A percentile compares a stretch with the other conserved stretches of the same genome.
Evolutionary conservation across 1,140 invertebrate genomes (phyloP).

Genomic region (Bicyclus anynana): DNA sequence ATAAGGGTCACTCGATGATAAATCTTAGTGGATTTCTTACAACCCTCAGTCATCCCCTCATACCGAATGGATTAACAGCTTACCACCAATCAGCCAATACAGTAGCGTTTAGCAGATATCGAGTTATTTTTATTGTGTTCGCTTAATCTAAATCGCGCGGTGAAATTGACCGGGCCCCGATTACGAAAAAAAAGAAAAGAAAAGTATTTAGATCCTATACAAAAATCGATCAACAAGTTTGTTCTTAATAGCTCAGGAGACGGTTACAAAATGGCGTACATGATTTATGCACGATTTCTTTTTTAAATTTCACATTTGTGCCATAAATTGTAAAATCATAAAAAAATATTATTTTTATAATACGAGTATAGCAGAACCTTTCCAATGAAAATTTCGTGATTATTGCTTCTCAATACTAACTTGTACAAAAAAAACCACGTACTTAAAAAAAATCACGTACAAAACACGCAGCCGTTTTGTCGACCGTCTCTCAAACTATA

Average conservation of each 20-base stretch:
- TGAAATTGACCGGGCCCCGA: conserved; percentile 51
- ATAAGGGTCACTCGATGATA: no score
- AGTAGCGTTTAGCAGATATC: conserved; percentile 37
- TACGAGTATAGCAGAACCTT: no score
- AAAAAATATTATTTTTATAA: no score
- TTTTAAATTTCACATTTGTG: no score
- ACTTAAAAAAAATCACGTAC: no score
- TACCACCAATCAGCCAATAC: conserved; percentile 44
- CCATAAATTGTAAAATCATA: no score
- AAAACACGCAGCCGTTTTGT: background rate
- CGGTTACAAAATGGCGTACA: background rate
- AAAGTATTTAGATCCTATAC: conserved; percentile 56
- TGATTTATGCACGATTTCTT: background rate
- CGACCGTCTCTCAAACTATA: conserved; percentile 27
- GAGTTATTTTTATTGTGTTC: conserved; percentile 31
- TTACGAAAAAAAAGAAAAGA: conserved; percentile 32
- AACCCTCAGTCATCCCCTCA: no score
- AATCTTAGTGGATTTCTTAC: no score
- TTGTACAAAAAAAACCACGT: no score
- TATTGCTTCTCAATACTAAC: no score
- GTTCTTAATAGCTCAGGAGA: background rate
- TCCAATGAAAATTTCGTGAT: no score
- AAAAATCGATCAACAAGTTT: conserved; percentile 51
- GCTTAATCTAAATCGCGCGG: conserved; percentile 39
- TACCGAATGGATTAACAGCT: background rate